Base-by-base conservation (phyloP, 2,113 vertebrate genomes). In the Cranoglanis bouderius region DNA sequence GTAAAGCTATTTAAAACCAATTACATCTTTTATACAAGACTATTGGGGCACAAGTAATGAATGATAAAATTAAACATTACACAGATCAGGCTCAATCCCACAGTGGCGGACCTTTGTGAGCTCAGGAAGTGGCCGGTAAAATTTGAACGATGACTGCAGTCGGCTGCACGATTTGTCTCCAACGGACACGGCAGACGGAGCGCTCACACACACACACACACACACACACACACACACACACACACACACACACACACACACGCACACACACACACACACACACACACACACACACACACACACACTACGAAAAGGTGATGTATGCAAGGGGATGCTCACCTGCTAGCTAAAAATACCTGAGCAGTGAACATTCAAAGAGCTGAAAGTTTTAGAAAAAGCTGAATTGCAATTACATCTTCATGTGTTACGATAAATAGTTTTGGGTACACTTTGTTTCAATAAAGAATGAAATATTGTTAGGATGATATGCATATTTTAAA, bases 131-230 rank as follows among this genome's bases (percentile, higher is more conserved):
- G 78, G 59, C 77, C 77, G 86, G 92, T 93, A 93, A 93, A 93
- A 55, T 94, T 93, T 94, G 94, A 95, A 93, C 93, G 93, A 94
- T 94, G 94, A 92, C 84, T 86, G 92, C 91, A 92, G 93, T 94
- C 94, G 93, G 91, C 92, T 93, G 92, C 93, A 93, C 93, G 93
- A 95, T 94, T 94, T 94, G 93, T 94, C 94, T 93, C 94, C 94
- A 89, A 85, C 91, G 74, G 88, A 93, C 92, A 92, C 49, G 18
- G 40, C 83, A 85, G 40, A 85, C 61, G 6, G 32, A 32, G 3
- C 14, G 4, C 77, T 40, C 77, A 57, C 51, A 35, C 78, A 32
- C 49, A 32, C 75, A 24, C 29, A 67, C 18, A 46, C 82, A 84
- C 59, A 88, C 38, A 84, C 53, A 84, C 53, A 59, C 86, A 70